These are phyloP conservation scores for Hydrolagus affinis DNA, from an alignment of 2,113 vertebrate species.

Conservation along the genomic window DNA sequence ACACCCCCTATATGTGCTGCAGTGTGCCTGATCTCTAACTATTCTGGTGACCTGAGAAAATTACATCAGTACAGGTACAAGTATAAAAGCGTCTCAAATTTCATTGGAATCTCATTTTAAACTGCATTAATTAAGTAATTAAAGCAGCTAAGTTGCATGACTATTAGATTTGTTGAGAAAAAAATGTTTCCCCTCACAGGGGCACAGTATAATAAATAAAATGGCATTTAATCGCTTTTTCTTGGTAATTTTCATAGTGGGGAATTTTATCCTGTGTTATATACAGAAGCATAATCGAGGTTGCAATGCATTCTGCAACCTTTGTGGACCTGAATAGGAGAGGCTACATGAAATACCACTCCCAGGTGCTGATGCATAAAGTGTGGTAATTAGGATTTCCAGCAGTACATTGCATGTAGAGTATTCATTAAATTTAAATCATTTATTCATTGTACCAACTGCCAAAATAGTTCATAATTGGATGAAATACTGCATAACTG, in stretches of 20 bases:
- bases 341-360: background rate
- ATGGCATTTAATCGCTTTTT: background rate
- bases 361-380: background rate
- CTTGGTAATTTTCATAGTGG: background rate
- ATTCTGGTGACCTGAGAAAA: background rate
- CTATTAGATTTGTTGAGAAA: background rate
- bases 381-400: background rate
- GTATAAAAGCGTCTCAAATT: background rate
- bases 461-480: constrained; percentile 7
- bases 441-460: background rate
- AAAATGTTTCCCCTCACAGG: background rate
- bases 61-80: background rate
- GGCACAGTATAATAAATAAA: background rate
- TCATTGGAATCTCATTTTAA: background rate
- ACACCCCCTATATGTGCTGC: background rate
- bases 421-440: background rate
- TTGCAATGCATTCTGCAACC: background rate
- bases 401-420: background rate
- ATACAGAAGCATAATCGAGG: background rate
- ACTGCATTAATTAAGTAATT: background rate
- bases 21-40: background rate
- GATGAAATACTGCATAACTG: background rate
- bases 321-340: background rate
- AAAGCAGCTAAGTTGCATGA: background rate
- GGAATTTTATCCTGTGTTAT: background rate